Evolutionary conservation across 2,888 invertebrate species (phyloP).

Genomic region (Tiliacea citrago): DNA sequence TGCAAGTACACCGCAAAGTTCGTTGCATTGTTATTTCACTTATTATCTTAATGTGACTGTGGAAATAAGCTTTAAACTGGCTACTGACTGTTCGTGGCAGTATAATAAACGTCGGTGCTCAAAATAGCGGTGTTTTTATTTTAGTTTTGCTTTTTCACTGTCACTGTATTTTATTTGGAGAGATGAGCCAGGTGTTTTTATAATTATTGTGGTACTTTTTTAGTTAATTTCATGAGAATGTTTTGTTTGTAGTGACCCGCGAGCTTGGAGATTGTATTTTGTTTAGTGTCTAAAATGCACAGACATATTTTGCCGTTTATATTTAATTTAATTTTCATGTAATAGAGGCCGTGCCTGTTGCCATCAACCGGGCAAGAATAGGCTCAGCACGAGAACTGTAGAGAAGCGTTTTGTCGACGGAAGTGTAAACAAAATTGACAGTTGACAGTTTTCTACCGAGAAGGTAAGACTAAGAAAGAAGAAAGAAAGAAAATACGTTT

Average conservation of each 20-base stretch:
- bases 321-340: too few species aligned
- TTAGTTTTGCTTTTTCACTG: slow-evolving; percentile 50
- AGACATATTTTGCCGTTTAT: neutral
- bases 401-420: too few species aligned
- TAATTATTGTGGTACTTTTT: slow-evolving; percentile 29
- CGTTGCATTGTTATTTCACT: slow-evolving; percentile 67
- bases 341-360: too few species aligned
- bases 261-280: neutral
- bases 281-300: neutral
- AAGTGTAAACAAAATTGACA: too few species aligned
- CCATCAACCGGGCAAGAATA: too few species aligned
- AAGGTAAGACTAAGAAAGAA: too few species aligned
- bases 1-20: slow-evolving; percentile 60
- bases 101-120: slow-evolving; percentile 64
- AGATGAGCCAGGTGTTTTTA: slow-evolving; percentile 41
- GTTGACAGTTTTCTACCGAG: too few species aligned
- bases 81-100: slow-evolving; percentile 64
- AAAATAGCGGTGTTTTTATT: slow-evolving; percentile 53
- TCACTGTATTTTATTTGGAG: slow-evolving; percentile 40
- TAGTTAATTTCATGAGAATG: neutral
- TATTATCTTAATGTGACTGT: slow-evolving; percentile 70
- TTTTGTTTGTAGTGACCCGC: neutral
- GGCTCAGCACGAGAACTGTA: too few species aligned
- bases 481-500: too few species aligned
- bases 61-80: slow-evolving; percentile 67